A percentile compares a stretch with the other conserved stretches of the same genome.
phyloP scores from a whole-genome alignment of 1,140 invertebrate species.

The Drosophila athabasca region DNA sequence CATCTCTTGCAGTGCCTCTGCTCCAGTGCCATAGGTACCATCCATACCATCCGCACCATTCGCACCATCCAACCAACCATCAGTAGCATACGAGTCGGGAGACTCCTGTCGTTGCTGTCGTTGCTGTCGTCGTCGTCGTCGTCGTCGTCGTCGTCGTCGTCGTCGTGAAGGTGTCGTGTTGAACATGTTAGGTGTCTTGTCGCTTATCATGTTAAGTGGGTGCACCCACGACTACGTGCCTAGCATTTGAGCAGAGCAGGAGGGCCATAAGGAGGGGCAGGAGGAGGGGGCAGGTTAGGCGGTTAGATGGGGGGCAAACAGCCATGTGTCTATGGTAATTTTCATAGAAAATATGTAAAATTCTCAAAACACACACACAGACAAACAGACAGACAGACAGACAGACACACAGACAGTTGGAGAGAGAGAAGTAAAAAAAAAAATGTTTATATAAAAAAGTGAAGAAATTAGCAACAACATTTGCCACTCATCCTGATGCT shows the following conservation, averaged over 20 bases:
- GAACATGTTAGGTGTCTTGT: slow-evolving; percentile 82
- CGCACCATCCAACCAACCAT: no score
- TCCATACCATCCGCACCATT: no score
- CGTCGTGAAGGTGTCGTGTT: slow-evolving; percentile 80
- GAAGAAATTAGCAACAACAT: slow-evolving; percentile 77
- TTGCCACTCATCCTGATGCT: slow-evolving; percentile 60
- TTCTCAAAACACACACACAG: slow-evolving; percentile 35
- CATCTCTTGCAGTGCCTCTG: slow-evolving; percentile 14
- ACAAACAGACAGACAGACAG: slow-evolving; percentile 12
- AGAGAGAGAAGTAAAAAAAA: slow-evolving; percentile 17
- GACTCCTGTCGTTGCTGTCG: slow-evolving; percentile 63
- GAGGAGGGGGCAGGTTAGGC: background rate
- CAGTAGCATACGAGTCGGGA: slow-evolving; percentile 4
- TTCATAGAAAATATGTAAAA: slow-evolving; percentile 79
- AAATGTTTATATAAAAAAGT: slow-evolving; percentile 32
- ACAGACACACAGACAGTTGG: slow-evolving; percentile 25
- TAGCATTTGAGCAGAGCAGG: slow-evolving; percentile 34
- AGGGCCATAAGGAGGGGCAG: background rate
- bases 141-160: slow-evolving; percentile 72
- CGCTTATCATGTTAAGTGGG: slow-evolving; percentile 81
- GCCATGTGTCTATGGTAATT: slow-evolving; percentile 74
- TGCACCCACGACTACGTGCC: slow-evolving; percentile 74
- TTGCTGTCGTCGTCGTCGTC: slow-evolving; percentile 70
- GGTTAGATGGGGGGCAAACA: background rate
- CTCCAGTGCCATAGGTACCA: slow-evolving; percentile 3